Base-by-base conservation (phyloP, 2,797 vertebrate genomes). In the Kryptolebias ocellatus region DNA sequence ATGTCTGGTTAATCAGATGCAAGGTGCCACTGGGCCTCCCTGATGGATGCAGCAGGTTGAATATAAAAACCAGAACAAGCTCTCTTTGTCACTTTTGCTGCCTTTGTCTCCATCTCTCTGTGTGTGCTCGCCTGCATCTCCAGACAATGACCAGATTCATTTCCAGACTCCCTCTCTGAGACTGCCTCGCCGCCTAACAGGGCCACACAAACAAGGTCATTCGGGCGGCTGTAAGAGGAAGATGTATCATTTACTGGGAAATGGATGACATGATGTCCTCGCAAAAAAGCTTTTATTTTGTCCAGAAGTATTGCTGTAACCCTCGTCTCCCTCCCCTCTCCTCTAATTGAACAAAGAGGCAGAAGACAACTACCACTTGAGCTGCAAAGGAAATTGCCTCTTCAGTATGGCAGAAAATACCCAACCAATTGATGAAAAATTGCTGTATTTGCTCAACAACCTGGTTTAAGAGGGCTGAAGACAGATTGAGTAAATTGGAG, bases 191-290 rank as follows among this genome's bases (percentile, higher is more conserved):
- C 53, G 39, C 90, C 39, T 87, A 89, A 90, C 80, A 83, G 77
- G 84, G 87, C 88, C 81, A 79, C 85, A 90, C 82, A 90, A 93
- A 91, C 86, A 90, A 90, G 90, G 90, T 90, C 88, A 90, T 86
- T 81, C 70, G 59, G 87, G 75, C 67, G 56, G 85, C 82, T 74
- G 83, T 81, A 88, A 88, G 89, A 90, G 84, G 85, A 87, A 91
- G 83, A 92, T 85, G 90, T 91, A 90, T 90, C 85, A 89, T 91
- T 92, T 92, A 90, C 86, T 70, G 80, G 67, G 87, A 89, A 87
- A 92, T 87, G 81, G 86, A 91, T 90, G 87, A 91, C 90, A 89
- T 72, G 79, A 86, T 85, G 88, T 88, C 87, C 79, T 78, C 11
- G 71, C 49, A 51, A 61, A 80, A 89, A 87, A 83, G 83, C 87